A percentile compares a stretch with the other conserved stretches of the same genome.
Evolutionary conservation across 2,113 vertebrate species (phyloP).

Genomic region (Arenaria interpres): DNA sequence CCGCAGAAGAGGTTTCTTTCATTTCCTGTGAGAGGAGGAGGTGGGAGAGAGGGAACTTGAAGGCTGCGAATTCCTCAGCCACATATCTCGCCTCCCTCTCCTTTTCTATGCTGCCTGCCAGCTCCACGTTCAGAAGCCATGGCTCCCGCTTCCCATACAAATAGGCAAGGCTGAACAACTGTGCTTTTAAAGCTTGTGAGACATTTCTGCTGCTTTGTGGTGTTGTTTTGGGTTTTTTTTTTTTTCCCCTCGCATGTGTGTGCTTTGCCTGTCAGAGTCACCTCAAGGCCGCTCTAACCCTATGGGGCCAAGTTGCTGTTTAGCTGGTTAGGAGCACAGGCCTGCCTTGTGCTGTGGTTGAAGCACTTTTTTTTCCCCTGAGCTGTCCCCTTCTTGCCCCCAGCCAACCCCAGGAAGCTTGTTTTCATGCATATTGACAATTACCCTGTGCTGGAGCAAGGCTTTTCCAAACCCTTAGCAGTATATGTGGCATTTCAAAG

Average conservation of each 20-base stretch:
- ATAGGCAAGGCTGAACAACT: background rate
- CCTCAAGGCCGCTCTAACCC: background rate
- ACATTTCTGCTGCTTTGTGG: background rate
- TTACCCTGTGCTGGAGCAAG: background rate
- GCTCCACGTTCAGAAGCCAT: background rate
- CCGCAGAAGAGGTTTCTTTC: conserved; percentile 48
- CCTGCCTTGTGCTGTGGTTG: background rate
- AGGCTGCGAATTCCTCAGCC: conserved; percentile 45
- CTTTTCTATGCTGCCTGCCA: background rate
- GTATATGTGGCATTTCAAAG: conserved; percentile 19
- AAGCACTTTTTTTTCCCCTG: background rate
- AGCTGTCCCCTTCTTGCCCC: background rate
- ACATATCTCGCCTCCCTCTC: conserved; percentile 44
- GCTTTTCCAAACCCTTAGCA: background rate
- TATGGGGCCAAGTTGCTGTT: background rate
- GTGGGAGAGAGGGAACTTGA: conserved; percentile 22
- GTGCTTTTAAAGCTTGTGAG: background rate
- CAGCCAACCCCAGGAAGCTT: conserved; percentile 10
- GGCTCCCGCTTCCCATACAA: background rate
- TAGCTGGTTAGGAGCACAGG: background rate
- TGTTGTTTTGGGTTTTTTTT: accelerated
- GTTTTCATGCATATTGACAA: background rate
- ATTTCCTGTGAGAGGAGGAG: conserved; percentile 13
- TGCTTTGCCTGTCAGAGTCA: background rate
- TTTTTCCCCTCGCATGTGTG: background rate